A percentile compares a stretch with the other conserved stretches of the same genome.
Conservation (phyloP, 2,797 vertebrate species). For the Siniperca obscura region DNA sequence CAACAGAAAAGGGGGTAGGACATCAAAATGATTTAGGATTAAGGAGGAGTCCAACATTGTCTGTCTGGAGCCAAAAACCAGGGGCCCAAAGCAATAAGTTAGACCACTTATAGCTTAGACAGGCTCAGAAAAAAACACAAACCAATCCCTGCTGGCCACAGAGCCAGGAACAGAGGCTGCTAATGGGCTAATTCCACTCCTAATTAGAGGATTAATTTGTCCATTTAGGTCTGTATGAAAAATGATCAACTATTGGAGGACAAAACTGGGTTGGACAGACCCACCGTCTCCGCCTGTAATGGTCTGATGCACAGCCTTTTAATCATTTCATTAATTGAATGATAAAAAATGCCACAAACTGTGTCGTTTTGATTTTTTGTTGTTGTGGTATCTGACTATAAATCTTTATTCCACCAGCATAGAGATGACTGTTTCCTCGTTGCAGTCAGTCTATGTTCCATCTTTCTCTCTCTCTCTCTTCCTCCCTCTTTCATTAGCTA, state of each 20-base stretch:
- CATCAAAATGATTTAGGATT: constrained; percentile 18
- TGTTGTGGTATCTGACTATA: constrained; percentile 33
- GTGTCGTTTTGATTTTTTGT: constrained; percentile 45
- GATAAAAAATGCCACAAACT: constrained; percentile 37
- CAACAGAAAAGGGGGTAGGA: background rate
- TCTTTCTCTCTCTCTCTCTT: constrained; percentile 22
- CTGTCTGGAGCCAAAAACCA: constrained; percentile 18
- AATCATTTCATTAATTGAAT: constrained; percentile 49
- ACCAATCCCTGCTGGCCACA: constrained; percentile 52
- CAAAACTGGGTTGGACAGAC: constrained; percentile 51
- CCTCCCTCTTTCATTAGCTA: constrained; percentile 45
- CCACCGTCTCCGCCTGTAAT: background rate
- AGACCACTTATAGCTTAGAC: constrained; percentile 35
- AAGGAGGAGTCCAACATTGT: constrained; percentile 11
- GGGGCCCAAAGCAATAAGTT: constrained; percentile 45
- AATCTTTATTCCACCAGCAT: constrained; percentile 46
- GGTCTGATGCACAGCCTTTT: constrained; percentile 24
- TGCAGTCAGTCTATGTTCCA: constrained; percentile 33
- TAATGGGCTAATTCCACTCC: constrained; percentile 79
- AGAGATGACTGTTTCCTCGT: constrained; percentile 22
- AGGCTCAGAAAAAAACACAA: constrained; percentile 12
- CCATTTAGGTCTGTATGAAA: constrained; percentile 68
- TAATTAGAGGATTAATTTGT: constrained; percentile 81
- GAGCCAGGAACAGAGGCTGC: constrained; percentile 61
- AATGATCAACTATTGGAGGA: constrained; percentile 48